Conservation (phyloP, 1,140 invertebrate species). For the Drosophila trapezifrons region DNA sequence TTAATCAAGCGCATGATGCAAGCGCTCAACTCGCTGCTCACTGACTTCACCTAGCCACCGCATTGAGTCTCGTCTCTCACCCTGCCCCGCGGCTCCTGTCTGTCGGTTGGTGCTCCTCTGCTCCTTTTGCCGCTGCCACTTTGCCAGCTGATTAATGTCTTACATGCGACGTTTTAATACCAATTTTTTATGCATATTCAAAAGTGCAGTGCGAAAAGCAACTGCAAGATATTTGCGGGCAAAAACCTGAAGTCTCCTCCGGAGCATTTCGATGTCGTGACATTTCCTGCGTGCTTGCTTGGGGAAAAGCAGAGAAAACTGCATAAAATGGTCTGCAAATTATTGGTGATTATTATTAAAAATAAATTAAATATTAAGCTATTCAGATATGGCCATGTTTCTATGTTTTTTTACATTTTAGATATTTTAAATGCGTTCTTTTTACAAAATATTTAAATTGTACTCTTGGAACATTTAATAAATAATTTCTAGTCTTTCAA, state of each 20-base stretch:
- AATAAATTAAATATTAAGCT: no score
- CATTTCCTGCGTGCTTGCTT: slow-evolving; percentile 70
- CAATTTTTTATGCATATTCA: slow-evolving; percentile 82
- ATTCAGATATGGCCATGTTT: no score
- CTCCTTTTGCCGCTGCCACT: slow-evolving; percentile 66
- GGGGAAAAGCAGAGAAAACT: slow-evolving; percentile 17
- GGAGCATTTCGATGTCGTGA: slow-evolving; percentile 48
- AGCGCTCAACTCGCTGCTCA: slow-evolving; percentile 71
- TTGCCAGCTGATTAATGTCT: slow-evolving; percentile 81
- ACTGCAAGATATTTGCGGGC: slow-evolving; percentile 51
- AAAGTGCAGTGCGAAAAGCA: slow-evolving; percentile 53
- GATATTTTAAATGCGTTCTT: no score
- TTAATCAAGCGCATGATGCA: slow-evolving; percentile 76
- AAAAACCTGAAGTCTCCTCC: slow-evolving; percentile 67
- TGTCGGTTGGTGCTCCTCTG: background rate
- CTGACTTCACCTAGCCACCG: slow-evolving; percentile 69
- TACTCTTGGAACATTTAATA: no score
- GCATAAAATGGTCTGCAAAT: background rate
- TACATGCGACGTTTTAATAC: slow-evolving; percentile 82
- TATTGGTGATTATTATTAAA: background rate
- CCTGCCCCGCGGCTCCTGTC: slow-evolving; percentile 10
- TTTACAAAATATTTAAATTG: no score
- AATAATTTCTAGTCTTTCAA: no score
- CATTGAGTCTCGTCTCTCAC: slow-evolving; percentile 25
- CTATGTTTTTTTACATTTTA: no score